A percentile compares a stretch with the other conserved stretches of the same genome.
Evolutionary conservation across 30 jellyfish, hydroid and myxozoan species (phyloP).

Genomic region (Cassiopea andromeda): DNA sequence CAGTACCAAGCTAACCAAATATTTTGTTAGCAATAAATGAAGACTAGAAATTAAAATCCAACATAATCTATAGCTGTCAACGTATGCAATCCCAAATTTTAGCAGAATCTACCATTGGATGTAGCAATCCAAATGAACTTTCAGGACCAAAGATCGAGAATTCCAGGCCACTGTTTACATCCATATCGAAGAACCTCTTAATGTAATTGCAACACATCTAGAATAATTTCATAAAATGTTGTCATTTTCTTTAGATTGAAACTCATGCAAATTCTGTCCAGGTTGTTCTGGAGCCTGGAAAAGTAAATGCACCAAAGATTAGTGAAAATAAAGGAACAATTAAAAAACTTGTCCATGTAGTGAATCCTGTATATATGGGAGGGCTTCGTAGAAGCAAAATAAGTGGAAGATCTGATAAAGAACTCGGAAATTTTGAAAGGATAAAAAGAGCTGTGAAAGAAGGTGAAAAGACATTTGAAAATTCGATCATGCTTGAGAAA

Average conservation of each 20-base stretch:
- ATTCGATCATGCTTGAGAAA: conserved; percentile 77
- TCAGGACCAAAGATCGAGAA: no score
- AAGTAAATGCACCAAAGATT: conserved; percentile 26
- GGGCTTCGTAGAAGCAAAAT: conserved; percentile 45
- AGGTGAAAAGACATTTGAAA: conserved; percentile 80
- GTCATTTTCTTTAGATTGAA: conserved; percentile 12
- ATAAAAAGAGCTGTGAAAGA: conserved; percentile 48
- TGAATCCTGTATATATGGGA: conserved; percentile 25
- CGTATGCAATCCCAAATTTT: no score
- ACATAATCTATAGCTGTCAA: no score
- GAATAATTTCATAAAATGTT: background rate
- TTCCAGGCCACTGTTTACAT: no score
- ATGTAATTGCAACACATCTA: background rate
- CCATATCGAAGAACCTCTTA: no score
- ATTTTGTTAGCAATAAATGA: no score
- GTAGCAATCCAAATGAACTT: no score
- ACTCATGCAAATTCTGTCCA: conserved; percentile 75
- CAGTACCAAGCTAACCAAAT: no score
- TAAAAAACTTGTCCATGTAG: conserved; percentile 30
- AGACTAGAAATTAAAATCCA: no score
- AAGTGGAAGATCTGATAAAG: background rate
- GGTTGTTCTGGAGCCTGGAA: conserved; percentile 72
- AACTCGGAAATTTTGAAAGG: background rate
- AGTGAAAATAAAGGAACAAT: conserved; percentile 29
- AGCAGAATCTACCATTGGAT: no score